Conservation (phyloP, 2,888 invertebrate species). For the Chrysotoxum bicinctum region DNA sequence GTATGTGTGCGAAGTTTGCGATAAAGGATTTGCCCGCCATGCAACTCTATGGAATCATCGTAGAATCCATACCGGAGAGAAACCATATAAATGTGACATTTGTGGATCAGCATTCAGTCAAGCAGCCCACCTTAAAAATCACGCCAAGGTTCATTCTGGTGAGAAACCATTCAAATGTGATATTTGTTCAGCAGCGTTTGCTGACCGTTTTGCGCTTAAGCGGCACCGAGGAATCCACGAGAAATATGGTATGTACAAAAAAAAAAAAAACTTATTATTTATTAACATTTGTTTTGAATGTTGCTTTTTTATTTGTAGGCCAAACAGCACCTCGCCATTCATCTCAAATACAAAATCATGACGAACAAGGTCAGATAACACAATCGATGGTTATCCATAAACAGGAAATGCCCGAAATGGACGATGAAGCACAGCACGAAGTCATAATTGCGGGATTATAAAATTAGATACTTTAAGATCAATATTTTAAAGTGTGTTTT, state of each 20-base stretch:
- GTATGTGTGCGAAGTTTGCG: constrained; percentile 93
- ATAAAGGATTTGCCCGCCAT: constrained; percentile 93
- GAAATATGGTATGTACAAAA: constrained; percentile 86
- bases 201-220: constrained; percentile 92
- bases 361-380: constrained; percentile 52
- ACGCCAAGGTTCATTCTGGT: constrained; percentile 92
- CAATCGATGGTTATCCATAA: constrained; percentile 80
- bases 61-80: constrained; percentile 90
- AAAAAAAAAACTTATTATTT: not conserved
- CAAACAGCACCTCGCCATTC: constrained; percentile 83
- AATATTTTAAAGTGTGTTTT: constrained; percentile 58
- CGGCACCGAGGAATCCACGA: constrained; percentile 93
- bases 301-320: constrained; percentile 70
- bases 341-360: constrained; percentile 74
- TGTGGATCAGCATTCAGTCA: constrained; percentile 95
- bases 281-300: not conserved
- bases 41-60: constrained; percentile 95
- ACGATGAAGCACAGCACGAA: constrained; percentile 81
- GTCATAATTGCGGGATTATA: constrained; percentile 81
- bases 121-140: constrained; percentile 93
- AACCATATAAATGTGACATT: constrained; percentile 87
- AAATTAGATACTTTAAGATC: constrained; percentile 73
- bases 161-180: constrained; percentile 92
- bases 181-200: constrained; percentile 92
- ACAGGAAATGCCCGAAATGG: constrained; percentile 80